Evolutionary conservation across 2,113 vertebrate genomes (phyloP), one percentile per base, ranked within the genome.

Genomic region (Theristicus caerulescens): DNA sequence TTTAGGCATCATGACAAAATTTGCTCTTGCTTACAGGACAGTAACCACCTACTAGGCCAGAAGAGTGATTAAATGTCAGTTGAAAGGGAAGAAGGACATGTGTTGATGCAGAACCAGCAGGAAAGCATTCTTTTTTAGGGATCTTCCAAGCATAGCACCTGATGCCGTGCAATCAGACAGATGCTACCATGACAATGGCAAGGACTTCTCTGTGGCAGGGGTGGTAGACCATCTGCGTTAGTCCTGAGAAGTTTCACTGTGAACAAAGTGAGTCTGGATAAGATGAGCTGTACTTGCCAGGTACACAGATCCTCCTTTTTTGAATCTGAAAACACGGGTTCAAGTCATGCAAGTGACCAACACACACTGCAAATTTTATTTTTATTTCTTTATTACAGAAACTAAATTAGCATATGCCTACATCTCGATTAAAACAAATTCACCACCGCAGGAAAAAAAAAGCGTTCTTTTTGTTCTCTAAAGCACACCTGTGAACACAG

Each of bases 321-420:
- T 24, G 16, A 72, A 44, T 42, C 26, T 46, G 16, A 66, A 82
- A 79, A 76, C 0, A 4, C 9, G 12, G 19, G 40, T 70, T 93
- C 52, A 27, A 90, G 67, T 65, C 87, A 97, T 82, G 81, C 74
- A 91, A 90, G 36, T 52, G 32, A 97, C 49, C 71, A 95, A 92
- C 22, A 61, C 3, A 2, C 69, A 91, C 82, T 83, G 92, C 93
- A 91, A 95, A 97, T 96, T 95, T 91, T 91, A 96, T 96, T 96
- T 96, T 97, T 98, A 98, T 98, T 97, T 97, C 71, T 89, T 96
- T 81, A 94, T 91, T 97, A 91, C 92, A 97, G 73, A 94, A 97
- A 90, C 93, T 82, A 92, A 86, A 83, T 93, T 52, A 91, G 66
- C 90, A 89, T 87, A 87, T 87, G 31, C 52, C 84, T 90, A 97